Conservation (phyloP, 1,140 invertebrate species). For the Eupeodes corollae region DNA sequence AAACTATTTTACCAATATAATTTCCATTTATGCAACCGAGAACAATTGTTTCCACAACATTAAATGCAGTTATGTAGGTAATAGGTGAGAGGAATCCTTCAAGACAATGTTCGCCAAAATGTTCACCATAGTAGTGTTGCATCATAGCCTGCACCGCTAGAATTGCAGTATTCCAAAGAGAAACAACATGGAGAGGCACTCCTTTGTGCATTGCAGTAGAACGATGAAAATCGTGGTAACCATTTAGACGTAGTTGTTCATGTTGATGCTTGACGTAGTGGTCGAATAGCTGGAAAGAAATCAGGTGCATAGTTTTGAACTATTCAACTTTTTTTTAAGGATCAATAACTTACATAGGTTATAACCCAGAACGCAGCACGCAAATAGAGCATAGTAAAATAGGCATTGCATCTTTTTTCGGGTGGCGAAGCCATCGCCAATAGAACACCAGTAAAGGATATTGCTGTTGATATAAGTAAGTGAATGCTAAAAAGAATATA, state of each 20-base stretch:
- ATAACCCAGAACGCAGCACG: constrained; percentile 50
- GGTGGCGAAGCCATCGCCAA: constrained; percentile 44
- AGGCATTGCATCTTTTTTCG: constrained; percentile 47
- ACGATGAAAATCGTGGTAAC: constrained; percentile 56
- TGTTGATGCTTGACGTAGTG: constrained; percentile 46
- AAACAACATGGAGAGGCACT: constrained; percentile 49
- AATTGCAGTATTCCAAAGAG: constrained; percentile 49
- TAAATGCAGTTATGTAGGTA: constrained; percentile 45
- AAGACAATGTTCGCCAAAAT: constrained; percentile 48
- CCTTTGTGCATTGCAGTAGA: constrained; percentile 46
- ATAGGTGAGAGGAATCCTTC: constrained; percentile 45
- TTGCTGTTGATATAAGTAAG: constrained; percentile 40
- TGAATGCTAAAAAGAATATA: constrained; percentile 28
- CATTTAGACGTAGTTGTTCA: constrained; percentile 45
- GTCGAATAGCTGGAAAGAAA: constrained; percentile 41
- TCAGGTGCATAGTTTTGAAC: not conserved
- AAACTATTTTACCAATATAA: constrained; percentile 50
- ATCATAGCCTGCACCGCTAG: constrained; percentile 47
- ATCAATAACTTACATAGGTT: constrained; percentile 40
- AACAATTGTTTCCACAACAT: constrained; percentile 43
- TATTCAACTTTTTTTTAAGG: not conserved
- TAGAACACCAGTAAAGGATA: constrained; percentile 47
- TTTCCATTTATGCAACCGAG: constrained; percentile 43
- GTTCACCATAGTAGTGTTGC: constrained; percentile 49
- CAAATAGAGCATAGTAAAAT: constrained; percentile 53